phyloP scores from a whole-genome alignment of 2,113 vertebrate genomes.

The Phylloscopus whistleri region DNA sequence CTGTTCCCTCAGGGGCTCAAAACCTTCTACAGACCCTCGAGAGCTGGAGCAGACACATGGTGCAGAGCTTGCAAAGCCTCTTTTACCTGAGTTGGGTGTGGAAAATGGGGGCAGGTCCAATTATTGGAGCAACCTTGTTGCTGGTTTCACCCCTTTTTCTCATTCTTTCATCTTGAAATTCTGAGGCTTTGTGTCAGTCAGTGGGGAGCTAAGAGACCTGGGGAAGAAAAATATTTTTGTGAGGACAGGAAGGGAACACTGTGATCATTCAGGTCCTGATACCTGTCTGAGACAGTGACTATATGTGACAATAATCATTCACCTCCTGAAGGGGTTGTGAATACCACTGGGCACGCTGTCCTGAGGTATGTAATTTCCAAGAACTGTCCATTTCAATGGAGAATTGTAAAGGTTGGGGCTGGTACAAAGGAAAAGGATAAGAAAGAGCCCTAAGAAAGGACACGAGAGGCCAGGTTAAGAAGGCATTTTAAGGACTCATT shows the following conservation, averaged over 20 bases:
- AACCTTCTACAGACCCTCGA: background rate
- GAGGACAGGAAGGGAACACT: background rate
- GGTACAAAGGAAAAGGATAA: background rate
- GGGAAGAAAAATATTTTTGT: background rate
- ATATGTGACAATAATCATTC: background rate
- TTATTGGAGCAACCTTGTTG: background rate
- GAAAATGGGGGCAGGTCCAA: background rate
- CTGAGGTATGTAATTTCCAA: background rate
- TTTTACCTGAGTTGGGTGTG: background rate
- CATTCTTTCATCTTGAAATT: background rate
- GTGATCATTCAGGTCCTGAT: background rate
- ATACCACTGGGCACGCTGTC: background rate
- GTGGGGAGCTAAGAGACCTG: background rate
- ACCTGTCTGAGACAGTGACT: background rate
- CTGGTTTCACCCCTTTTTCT: background rate
- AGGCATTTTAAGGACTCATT: background rate
- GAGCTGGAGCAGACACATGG: background rate
- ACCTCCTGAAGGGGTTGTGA: background rate
- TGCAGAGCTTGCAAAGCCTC: background rate
- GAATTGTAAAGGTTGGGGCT: background rate
- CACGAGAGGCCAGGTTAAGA: background rate
- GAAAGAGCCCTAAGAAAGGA: background rate
- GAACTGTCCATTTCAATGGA: background rate
- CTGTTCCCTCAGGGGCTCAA: background rate
- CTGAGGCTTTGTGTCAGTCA: background rate